Base-by-base conservation (phyloP, 2,888 invertebrate genomes). In the Dusona sp. region DNA sequence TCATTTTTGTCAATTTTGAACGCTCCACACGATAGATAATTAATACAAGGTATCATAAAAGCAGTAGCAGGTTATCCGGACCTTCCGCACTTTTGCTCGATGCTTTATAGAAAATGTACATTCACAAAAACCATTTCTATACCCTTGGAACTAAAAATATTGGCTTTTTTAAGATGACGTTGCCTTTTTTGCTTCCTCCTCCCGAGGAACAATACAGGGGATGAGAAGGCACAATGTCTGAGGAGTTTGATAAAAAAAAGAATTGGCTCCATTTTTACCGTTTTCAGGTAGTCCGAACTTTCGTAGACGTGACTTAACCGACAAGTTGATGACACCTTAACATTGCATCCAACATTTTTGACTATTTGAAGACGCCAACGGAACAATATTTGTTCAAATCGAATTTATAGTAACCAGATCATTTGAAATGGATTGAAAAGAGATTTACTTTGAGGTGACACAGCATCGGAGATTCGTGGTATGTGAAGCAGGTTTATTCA, bases 1-100 rank as follows among this genome's bases (percentile, higher is more conserved):
- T 45, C 75, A 75, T 75, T 57, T 78, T 86, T 85, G 65, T 80
- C 88, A 64, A 89, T 89, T 90, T 87, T 83, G 84, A 88, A 89
- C 88, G 88, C 88, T 88, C 83, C 82, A 74, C 80, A 29, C 80
- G 73, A 64, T 45, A 29, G 85, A 79, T 81, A 87, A 85, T 87
- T 78, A 85, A 83, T 83, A 80, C 64, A 57, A 57, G 73, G 65
- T 38, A 77, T 67, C 45, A 22, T 77, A 36, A 51, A 78, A 80
- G 72, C 70, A 51, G 75, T 83, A 78, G 78, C 80, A 72, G 72
- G 45, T 78, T 75, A 77, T 77, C 42, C 74, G 74, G 25, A 42
- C 11, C 74, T 82, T 85, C 48, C 75, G 54, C 75, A 51, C 45
- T 75, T 33, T 42, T n/a, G 38, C 57, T 82, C 72, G n/a, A 54